Conservation (phyloP, 2,888 invertebrate species). For the Blastobasis adustella region DNA sequence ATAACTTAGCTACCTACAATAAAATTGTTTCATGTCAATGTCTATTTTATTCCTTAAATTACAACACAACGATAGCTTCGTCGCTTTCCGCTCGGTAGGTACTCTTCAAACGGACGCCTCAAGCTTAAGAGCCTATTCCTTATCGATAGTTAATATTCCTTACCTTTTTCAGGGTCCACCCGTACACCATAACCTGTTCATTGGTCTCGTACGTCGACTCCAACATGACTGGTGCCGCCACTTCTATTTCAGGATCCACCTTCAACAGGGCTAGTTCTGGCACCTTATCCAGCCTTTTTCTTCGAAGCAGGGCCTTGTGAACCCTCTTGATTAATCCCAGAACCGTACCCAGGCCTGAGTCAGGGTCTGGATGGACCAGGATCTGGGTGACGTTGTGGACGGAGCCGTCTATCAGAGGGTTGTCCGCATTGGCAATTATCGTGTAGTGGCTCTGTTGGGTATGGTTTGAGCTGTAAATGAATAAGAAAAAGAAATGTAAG, state of each 20-base stretch:
- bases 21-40: too few species aligned
- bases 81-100: too few species aligned
- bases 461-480: constrained; percentile 7
- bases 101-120: too few species aligned
- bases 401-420: constrained; percentile 35
- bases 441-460: constrained; percentile 25
- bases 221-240: constrained; percentile 8
- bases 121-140: neutral
- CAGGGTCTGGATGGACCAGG: constrained; percentile 12
- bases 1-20: too few species aligned
- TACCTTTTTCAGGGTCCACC: constrained; percentile 34
- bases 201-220: constrained; percentile 1
- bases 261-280: constrained; percentile 20
- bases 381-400: constrained; percentile 29
- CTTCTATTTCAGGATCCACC: constrained; percentile 17
- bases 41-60: too few species aligned
- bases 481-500: too few species aligned
- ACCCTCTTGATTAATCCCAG: neutral
- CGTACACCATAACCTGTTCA: constrained; percentile 24
- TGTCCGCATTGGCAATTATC: constrained; percentile 27
- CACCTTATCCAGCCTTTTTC: neutral
- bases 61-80: too few species aligned
- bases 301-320: neutral
- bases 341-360: neutral
- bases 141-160: neutral